These are phyloP conservation scores for Amphibalanus amphitrite DNA, from an alignment of 1,140 invertebrate genomes.

Conservation along the genomic window DNA sequence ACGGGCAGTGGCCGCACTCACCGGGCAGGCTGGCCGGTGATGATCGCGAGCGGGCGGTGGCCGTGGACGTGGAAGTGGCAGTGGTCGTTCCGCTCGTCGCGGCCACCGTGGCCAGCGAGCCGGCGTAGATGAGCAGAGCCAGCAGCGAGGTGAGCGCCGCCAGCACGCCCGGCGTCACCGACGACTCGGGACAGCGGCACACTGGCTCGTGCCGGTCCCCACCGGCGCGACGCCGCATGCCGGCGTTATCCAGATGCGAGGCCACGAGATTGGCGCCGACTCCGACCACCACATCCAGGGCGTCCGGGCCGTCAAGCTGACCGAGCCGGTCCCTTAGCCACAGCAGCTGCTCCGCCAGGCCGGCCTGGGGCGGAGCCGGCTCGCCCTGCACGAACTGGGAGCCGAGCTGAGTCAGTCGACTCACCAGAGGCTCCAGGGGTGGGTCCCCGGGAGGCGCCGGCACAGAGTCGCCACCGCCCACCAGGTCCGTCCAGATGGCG, in stretches of 20 bases:
- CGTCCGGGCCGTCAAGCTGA: not conserved
- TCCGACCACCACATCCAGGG: not conserved
- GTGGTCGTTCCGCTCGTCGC: not conserved
- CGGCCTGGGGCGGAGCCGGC: not conserved
- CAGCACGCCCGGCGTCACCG: not conserved
- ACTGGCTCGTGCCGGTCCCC: not conserved
- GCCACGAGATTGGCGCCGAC: not conserved
- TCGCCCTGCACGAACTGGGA: not conserved
- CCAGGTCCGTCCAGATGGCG: not conserved
- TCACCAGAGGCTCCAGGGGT: not conserved
- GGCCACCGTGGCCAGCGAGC: not conserved
- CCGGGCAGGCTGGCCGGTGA: too few species aligned
- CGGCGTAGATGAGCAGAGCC: constrained; percentile 1
- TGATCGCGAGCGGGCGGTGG: not conserved
- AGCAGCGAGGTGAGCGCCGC: constrained; percentile 2
- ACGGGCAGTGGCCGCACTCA: too few species aligned
- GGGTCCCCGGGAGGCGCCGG: too few species aligned
- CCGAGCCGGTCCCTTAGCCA: not conserved
- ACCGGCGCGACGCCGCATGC: not conserved
- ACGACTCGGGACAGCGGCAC: not conserved
- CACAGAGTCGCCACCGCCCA: not conserved
- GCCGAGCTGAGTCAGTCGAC: not conserved
- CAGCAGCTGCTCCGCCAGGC: not conserved
- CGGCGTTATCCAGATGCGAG: not conserved
- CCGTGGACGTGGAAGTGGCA: not conserved